Evolutionary conservation across 1,140 invertebrate genomes (phyloP), one percentile per base, ranked within the genome.

Genomic region (Dreissena rostriformis): DNA sequence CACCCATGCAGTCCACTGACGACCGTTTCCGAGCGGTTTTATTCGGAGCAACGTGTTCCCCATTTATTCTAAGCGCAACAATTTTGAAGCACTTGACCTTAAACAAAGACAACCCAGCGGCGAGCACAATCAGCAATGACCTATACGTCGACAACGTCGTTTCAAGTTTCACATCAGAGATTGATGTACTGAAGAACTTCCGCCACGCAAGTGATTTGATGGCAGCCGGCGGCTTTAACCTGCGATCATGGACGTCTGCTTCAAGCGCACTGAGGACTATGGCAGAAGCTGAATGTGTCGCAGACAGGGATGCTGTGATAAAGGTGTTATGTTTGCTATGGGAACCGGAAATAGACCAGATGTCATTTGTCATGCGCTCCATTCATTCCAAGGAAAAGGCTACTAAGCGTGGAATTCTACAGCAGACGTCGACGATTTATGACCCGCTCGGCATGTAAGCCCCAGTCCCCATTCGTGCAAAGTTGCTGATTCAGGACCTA

Each of bases 311-410:
- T 28, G 29, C 6, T 5, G 51, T 55, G 17, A 52, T 71, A 19
- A 78, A 78, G 63, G 22, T 78, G 68, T 52, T 78, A 24, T 61
- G 65, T 52, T 15, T 66, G 19, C 26, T 39, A 49, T 78, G 76
- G 76, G 28, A 78, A 12, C 26, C 29, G 11, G 28, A 10, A 2
- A 49, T 39, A 49, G 76, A 78, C 53, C 10, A 10, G 29, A n/a
- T 76, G 26, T 28, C 52, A 7, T 76, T 76, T 61, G 8, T 8
- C 11, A 49, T 22, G 8, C 11, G 68, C 8, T 28, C 8, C n/a
- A 57, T 57, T 26, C 8, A 66, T 26, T 24, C 19, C 19, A 10
- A n/a, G 19, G 8, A 8, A 7, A 7, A 66, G 10, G 28, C 68
- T 7, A 71, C 68, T 6, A 71, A 71, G 51, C 68, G 29, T 12